phyloP scores from a whole-genome alignment of 2,888 invertebrate species.

The Deilephila elpenor region DNA sequence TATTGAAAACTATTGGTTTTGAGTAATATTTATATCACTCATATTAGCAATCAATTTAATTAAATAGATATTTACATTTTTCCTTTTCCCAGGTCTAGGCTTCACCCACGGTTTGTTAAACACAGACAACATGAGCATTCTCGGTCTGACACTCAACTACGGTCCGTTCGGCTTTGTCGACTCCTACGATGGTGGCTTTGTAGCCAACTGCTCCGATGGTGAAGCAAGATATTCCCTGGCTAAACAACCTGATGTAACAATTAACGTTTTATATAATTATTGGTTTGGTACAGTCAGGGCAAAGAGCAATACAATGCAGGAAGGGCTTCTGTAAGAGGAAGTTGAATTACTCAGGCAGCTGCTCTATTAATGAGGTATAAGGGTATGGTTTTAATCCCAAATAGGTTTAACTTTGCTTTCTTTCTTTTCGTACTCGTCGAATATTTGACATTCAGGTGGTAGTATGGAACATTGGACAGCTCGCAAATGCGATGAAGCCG shows the following conservation, averaged over 20 bases:
- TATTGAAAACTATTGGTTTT: background rate
- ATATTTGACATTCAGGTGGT: slow-evolving; percentile 69
- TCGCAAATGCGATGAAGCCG: slow-evolving; percentile 84
- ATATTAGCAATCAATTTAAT: no score
- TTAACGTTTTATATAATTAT: background rate
- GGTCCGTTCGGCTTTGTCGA: slow-evolving; percentile 89
- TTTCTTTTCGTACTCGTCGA: no score
- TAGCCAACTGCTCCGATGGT: slow-evolving; percentile 87
- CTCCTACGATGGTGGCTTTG: slow-evolving; percentile 85
- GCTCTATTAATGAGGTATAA: background rate
- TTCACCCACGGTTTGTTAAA: slow-evolving; percentile 87
- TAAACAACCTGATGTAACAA: slow-evolving; percentile 85
- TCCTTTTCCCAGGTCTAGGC: slow-evolving; percentile 63
- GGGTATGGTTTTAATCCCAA: background rate
- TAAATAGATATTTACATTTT: background rate
- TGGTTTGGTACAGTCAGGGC: no score
- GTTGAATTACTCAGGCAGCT: background rate
- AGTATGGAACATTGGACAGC: slow-evolving; percentile 86
- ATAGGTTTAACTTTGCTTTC: no score
- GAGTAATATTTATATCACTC: no score
- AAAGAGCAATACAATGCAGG: no score
- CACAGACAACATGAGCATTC: slow-evolving; percentile 86
- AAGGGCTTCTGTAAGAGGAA: no score
- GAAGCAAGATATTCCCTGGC: slow-evolving; percentile 85
- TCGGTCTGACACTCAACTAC: slow-evolving; percentile 87